phyloP scores from a whole-genome alignment of 2,888 invertebrate genomes.

The Agonopterix alstromeriana region DNA sequence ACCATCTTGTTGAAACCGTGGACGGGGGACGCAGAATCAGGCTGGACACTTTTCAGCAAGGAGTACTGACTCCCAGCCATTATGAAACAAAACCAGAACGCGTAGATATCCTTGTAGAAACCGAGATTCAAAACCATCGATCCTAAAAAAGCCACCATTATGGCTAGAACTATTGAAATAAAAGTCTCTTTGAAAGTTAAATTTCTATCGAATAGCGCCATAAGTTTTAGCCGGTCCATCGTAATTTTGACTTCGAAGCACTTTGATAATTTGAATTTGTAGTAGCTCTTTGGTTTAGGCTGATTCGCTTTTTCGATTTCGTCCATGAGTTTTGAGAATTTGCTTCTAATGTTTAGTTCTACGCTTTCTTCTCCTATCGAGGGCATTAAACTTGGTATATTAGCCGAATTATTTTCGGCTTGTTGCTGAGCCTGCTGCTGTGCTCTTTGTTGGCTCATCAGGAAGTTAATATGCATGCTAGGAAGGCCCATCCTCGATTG shows the following conservation, averaged over 20 bases:
- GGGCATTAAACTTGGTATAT: constrained; percentile 63
- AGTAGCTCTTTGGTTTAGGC: constrained; percentile 79
- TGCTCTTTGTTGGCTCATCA: constrained; percentile 59
- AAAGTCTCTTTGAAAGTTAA: constrained; percentile 88
- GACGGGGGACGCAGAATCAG: constrained; percentile 98
- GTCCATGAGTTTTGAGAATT: constrained; percentile 74
- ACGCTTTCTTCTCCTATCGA: constrained; percentile 75
- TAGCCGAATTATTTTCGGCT: constrained; percentile 42
- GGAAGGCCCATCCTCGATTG: constrained; percentile 67
- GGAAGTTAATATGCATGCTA: constrained; percentile 68
- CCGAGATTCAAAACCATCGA: constrained; percentile 88
- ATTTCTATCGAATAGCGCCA: constrained; percentile 96
- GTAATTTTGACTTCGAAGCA: constrained; percentile 85
- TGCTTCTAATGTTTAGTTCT: constrained; percentile 72
- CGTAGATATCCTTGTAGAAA: constrained; percentile 94
- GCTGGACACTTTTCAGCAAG: constrained; percentile 97
- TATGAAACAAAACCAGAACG: constrained; percentile 97
- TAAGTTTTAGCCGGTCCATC: constrained; percentile 93
- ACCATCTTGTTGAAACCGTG: constrained; percentile 98
- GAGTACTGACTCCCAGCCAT: constrained; percentile 99
- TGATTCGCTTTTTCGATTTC: constrained; percentile 73
- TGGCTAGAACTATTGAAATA: constrained; percentile 88
- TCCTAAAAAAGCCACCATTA: constrained; percentile 90
- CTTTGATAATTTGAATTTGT: constrained; percentile 85
- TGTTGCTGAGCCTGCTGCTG: constrained; percentile 43